Evolutionary conservation across 2,888 invertebrate genomes (phyloP).

Genomic region (Leptopilina myrica): DNA sequence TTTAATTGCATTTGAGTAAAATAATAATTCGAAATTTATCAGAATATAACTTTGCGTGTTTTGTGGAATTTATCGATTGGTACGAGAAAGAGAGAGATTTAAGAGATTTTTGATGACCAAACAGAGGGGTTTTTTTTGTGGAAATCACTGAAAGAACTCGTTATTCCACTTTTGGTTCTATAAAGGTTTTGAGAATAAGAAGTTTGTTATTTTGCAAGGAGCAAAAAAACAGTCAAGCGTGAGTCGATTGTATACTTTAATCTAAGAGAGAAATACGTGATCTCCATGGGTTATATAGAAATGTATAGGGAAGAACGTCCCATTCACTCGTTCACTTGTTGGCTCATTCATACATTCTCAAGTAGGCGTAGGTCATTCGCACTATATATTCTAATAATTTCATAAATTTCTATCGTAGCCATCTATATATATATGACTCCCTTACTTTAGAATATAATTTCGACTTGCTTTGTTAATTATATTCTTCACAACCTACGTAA

Average conservation of each 20-base stretch:
- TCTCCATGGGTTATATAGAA: slow-evolving; percentile 60
- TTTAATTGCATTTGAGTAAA: no score
- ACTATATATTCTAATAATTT: slow-evolving; percentile 17
- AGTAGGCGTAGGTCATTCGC: slow-evolving; percentile 41
- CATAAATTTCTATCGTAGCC: slow-evolving; percentile 10
- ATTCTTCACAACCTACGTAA: neutral
- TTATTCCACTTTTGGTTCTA: slow-evolving; percentile 66
- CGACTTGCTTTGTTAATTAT: slow-evolving; percentile 1
- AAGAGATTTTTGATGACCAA: neutral
- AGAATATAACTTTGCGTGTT: neutral
- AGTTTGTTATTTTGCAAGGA: slow-evolving; percentile 52
- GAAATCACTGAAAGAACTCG: slow-evolving; percentile 59
- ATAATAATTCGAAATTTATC: no score
- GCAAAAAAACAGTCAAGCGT: slow-evolving; percentile 45
- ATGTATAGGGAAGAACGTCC: slow-evolving; percentile 17
- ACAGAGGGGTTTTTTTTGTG: slow-evolving; percentile 28
- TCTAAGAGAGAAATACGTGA: slow-evolving; percentile 59
- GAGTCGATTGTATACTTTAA: slow-evolving; percentile 60
- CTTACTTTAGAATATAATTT: neutral
- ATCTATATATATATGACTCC: neutral
- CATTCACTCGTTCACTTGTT: slow-evolving; percentile 49
- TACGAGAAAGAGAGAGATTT: neutral
- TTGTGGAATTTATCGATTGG: slow-evolving; percentile 2
- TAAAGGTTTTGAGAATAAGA: slow-evolving; percentile 53
- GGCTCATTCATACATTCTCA: slow-evolving; percentile 54